A percentile compares a stretch with the other conserved stretches of the same genome.
Evolutionary conservation across 2,797 vertebrate genomes (phyloP).

Genomic region (Centroberyx gerrardi): DNA sequence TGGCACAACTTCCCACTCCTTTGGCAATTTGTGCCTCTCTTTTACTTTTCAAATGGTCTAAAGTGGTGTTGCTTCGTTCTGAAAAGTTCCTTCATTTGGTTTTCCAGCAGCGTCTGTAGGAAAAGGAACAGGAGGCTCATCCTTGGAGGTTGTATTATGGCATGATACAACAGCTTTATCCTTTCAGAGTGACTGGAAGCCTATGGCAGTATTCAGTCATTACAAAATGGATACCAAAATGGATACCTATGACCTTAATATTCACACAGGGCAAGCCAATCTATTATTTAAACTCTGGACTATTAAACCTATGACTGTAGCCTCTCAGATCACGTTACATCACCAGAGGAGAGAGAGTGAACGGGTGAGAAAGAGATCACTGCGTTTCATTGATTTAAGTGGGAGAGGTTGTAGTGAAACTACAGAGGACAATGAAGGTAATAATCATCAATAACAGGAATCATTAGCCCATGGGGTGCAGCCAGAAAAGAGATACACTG

Average conservation of each 20-base stretch:
- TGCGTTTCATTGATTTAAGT: slow-evolving; percentile 27
- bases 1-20: neutral
- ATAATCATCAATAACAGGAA: slow-evolving; percentile 45
- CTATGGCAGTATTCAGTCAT: slow-evolving; percentile 24
- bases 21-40: slow-evolving; percentile 10
- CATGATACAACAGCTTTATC: slow-evolving; percentile 22
- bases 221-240: neutral
- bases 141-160: slow-evolving; percentile 27
- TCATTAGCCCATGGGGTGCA: slow-evolving; percentile 7
- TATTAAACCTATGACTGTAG: slow-evolving; percentile 2
- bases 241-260: neutral
- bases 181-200: slow-evolving; percentile 22
- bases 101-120: slow-evolving; percentile 37
- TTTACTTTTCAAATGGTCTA: slow-evolving; percentile 11
- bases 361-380: neutral
- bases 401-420: slow-evolving; percentile 24
- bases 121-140: slow-evolving; percentile 7
- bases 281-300: neutral
- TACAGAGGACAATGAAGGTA: slow-evolving; percentile 25
- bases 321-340: neutral
- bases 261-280: neutral
- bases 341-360: neutral
- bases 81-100: slow-evolving; percentile 29
- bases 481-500: too few species aligned
- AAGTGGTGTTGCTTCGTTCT: slow-evolving; percentile 10